Evolutionary conservation across 2,113 vertebrate species (phyloP).

Genomic region (Passer domesticus): DNA sequence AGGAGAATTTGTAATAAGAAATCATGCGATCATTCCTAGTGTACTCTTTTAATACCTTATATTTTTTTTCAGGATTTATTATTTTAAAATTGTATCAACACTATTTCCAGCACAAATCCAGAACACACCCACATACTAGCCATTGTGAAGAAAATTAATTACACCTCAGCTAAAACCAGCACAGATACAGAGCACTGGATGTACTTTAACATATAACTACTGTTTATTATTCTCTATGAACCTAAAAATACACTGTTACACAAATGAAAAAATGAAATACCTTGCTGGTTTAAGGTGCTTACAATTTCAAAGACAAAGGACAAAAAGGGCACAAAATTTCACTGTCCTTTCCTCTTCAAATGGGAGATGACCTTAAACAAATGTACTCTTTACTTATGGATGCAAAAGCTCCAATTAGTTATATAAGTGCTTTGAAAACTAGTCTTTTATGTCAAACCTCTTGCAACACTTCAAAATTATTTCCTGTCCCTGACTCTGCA

Average conservation of each 20-base stretch:
- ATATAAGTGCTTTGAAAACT: not conserved
- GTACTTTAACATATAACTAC: not conserved
- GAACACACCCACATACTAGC: fast-evolving
- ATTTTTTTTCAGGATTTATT: not conserved
- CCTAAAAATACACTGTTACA: not conserved
- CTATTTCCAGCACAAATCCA: not conserved
- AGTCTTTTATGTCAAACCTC: not conserved
- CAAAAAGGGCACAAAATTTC: not conserved
- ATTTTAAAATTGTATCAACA: not conserved
- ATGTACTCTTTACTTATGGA: not conserved
- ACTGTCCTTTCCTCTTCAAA: not conserved
- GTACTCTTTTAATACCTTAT: not conserved
- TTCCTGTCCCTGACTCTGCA: not conserved
- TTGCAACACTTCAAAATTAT: not conserved
- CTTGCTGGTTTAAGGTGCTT: not conserved
- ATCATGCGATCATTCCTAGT: not conserved
- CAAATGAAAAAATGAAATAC: not conserved
- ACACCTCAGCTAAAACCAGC: not conserved
- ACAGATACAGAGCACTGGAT: not conserved
- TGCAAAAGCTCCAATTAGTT: not conserved
- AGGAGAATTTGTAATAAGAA: not conserved
- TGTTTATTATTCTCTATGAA: not conserved
- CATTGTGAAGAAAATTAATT: not conserved
- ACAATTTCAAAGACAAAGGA: not conserved
- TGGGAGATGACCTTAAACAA: not conserved